Conservation (phyloP, 2,113 vertebrate species). For the Rhea pennata region DNA sequence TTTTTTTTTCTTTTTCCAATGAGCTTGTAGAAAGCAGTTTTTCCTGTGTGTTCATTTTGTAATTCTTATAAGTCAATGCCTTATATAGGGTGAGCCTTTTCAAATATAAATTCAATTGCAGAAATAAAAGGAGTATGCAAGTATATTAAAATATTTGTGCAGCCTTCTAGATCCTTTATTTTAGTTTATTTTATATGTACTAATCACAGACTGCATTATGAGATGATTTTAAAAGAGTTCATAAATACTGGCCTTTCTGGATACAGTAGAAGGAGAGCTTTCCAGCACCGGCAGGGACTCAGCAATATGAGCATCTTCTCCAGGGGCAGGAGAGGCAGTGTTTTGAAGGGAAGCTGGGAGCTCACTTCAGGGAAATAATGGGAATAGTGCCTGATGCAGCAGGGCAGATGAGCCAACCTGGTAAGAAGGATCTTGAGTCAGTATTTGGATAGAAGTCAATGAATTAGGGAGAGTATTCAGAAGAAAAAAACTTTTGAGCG, state of each 20-base stretch:
- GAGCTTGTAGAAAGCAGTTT: background rate
- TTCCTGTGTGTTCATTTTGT: background rate
- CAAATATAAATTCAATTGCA: background rate
- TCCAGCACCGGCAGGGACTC: background rate
- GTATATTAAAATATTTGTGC: background rate
- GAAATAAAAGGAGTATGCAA: background rate
- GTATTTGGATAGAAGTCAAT: background rate
- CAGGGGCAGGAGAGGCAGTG: fast-evolving
- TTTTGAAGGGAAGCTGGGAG: background rate
- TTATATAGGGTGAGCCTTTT: background rate
- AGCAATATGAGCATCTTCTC: background rate
- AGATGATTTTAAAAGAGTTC: background rate
- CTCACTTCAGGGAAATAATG: background rate
- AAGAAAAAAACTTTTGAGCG: background rate
- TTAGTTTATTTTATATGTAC: background rate
- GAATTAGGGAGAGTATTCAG: background rate
- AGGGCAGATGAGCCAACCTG: background rate
- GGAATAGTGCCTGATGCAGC: background rate
- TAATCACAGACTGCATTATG: background rate
- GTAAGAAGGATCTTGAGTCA: background rate
- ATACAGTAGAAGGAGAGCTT: background rate
- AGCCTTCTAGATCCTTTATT: background rate
- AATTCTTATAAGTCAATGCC: background rate
- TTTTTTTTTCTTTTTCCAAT: background rate
- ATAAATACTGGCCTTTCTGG: background rate